phyloP scores from a whole-genome alignment of 2,113 vertebrate species.

The Seriola dumerili region DNA sequence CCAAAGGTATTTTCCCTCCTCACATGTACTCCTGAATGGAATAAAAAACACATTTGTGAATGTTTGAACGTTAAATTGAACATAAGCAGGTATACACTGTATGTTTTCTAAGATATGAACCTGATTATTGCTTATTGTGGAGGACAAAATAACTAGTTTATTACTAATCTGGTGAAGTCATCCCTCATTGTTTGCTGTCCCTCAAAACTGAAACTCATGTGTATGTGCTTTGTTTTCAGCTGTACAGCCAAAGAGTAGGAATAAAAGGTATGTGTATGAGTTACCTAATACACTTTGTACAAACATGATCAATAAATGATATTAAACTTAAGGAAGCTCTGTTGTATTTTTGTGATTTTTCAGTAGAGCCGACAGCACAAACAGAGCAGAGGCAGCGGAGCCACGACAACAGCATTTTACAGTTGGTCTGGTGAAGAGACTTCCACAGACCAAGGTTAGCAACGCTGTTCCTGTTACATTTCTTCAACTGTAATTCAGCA shows the following conservation, averaged over 20 bases:
- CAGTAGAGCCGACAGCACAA: background rate
- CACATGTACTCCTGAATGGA: no score
- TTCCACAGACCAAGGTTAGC: constrained; percentile 56
- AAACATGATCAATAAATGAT: background rate
- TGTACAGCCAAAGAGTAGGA: background rate
- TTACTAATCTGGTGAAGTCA: background rate
- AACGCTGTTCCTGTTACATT: background rate
- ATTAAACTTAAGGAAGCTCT: background rate
- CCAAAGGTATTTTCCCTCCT: constrained; percentile 62
- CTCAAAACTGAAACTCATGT: background rate
- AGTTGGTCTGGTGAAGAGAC: background rate
- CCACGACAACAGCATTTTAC: background rate
- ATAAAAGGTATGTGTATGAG: constrained; percentile 41
- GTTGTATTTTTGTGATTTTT: background rate
- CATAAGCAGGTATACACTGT: background rate
- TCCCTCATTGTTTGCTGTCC: background rate
- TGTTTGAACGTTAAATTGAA: no score
- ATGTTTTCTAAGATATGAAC: background rate
- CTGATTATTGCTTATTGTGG: background rate
- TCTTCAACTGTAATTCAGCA: background rate
- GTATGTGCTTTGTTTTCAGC: constrained; percentile 43
- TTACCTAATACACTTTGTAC: background rate
- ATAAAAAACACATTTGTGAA: no score
- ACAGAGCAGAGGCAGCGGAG: background rate
- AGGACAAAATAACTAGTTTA: background rate